These are phyloP conservation scores for Plebejus argus DNA, from an alignment of 2,888 invertebrate genomes.

Conservation along the genomic window DNA sequence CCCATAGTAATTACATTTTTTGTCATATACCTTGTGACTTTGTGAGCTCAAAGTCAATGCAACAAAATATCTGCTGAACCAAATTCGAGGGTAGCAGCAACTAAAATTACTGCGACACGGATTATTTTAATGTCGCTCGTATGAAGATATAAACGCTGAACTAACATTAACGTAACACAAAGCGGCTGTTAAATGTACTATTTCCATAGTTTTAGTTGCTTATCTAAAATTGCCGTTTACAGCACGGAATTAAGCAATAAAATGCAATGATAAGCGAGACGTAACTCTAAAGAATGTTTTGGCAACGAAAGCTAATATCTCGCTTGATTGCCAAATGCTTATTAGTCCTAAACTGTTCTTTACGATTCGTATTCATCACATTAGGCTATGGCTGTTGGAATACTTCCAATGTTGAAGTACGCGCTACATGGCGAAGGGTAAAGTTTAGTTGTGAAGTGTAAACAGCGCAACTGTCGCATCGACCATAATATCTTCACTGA, in stretches of 20 bases:
- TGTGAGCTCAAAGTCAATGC: background rate
- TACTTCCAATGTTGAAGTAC: slow-evolving; percentile 38
- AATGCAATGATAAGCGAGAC: slow-evolving; percentile 39
- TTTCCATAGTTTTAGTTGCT: slow-evolving; percentile 34
- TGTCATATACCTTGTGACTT: no score
- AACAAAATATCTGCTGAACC: background rate
- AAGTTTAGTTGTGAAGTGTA: slow-evolving; percentile 39
- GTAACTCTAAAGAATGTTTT: slow-evolving; percentile 33
- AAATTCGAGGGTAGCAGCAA: background rate
- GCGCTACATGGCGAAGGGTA: slow-evolving; percentile 36
- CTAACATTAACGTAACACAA: slow-evolving; percentile 20
- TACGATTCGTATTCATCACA: slow-evolving; percentile 38
- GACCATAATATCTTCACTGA: background rate
- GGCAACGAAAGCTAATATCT: slow-evolving; percentile 40
- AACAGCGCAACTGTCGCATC: slow-evolving; percentile 35
- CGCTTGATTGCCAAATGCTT: slow-evolving; percentile 43
- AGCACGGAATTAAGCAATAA: slow-evolving; percentile 38
- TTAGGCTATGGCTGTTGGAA: slow-evolving; percentile 37
- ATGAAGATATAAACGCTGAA: slow-evolving; percentile 9
- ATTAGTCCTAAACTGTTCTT: slow-evolving; percentile 40
- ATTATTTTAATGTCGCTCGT: slow-evolving; percentile 5
- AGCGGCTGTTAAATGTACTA: slow-evolving; percentile 22
- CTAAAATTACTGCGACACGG: background rate
- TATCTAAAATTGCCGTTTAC: slow-evolving; percentile 33
- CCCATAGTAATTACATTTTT: no score